Evolutionary conservation across 2,113 vertebrate species (phyloP).

Genomic region (Lutjanus erythropterus): DNA sequence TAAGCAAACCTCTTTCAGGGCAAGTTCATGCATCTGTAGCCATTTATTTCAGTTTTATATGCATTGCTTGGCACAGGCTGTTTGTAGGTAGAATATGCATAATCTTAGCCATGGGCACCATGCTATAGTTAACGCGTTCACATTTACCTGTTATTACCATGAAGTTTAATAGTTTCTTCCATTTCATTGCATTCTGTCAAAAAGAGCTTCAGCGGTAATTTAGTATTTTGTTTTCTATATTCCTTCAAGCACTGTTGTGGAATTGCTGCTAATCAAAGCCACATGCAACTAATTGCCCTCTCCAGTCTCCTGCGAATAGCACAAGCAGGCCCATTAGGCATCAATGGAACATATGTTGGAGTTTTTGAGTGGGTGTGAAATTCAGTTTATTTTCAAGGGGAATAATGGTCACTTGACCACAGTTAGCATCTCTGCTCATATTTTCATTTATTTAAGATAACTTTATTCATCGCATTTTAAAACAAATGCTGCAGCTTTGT

Average conservation of each 20-base stretch:
- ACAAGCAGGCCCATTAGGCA: constrained; percentile 66
- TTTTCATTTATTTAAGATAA: constrained; percentile 28
- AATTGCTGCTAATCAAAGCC: constrained; percentile 75
- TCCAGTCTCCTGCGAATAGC: constrained; percentile 61
- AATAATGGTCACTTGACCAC: constrained; percentile 60
- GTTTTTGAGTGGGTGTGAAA: constrained; percentile 64
- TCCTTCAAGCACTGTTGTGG: constrained; percentile 64
- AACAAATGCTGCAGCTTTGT: constrained; percentile 25
- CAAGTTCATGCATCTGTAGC: constrained; percentile 84
- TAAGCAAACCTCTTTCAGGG: constrained; percentile 86
- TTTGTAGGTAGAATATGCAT: constrained; percentile 79
- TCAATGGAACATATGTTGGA: constrained; percentile 66
- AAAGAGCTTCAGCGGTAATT: constrained; percentile 64
- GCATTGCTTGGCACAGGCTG: constrained; percentile 74
- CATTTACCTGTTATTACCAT: constrained; percentile 78
- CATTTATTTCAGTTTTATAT: constrained; percentile 83
- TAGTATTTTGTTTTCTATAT: constrained; percentile 67
- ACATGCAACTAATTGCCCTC: constrained; percentile 77
- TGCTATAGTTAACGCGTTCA: constrained; percentile 68
- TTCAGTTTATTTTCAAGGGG: constrained; percentile 52
- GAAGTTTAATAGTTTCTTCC: constrained; percentile 64
- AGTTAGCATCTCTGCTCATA: constrained; percentile 42
- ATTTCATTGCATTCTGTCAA: constrained; percentile 72
- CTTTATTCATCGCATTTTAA: constrained; percentile 4
- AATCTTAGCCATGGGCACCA: constrained; percentile 71